Conservation (phyloP, 1,140 invertebrate genomes). For the Drosophila pectinifera region DNA sequence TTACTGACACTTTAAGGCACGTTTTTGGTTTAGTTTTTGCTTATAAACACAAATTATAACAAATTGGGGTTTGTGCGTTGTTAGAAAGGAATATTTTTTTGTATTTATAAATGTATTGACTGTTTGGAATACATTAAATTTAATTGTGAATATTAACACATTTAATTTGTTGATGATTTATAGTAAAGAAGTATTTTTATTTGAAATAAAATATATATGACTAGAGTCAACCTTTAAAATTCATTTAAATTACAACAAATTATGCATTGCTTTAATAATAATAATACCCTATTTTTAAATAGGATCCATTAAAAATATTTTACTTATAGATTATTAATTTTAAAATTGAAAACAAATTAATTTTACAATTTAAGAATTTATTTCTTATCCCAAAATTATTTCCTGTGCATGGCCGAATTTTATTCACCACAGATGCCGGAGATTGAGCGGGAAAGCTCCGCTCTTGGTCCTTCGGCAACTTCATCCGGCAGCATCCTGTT, state of each 20-base stretch:
- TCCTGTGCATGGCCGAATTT: slow-evolving; percentile 31
- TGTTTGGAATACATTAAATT: not conserved
- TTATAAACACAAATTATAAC: not conserved
- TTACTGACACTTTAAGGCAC: not conserved
- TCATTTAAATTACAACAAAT: no score
- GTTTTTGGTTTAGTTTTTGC: not conserved
- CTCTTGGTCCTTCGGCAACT: slow-evolving; percentile 42
- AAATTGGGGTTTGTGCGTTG: not conserved
- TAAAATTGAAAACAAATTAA: not conserved
- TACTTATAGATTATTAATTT: no score
- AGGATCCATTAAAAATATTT: not conserved
- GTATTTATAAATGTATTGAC: not conserved
- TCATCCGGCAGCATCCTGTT: slow-evolving; percentile 68
- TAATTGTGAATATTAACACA: not conserved
- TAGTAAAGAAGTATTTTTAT: not conserved
- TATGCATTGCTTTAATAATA: no score
- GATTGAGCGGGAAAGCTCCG: slow-evolving; percentile 42
- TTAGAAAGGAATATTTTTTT: not conserved
- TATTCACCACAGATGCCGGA: slow-evolving; percentile 55
- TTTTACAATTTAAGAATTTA: not conserved
- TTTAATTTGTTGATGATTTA: not conserved
- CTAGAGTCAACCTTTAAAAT: no score
- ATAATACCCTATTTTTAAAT: no score
- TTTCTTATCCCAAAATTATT: not conserved
- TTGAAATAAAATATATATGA: no score